Evolutionary conservation across 2,888 invertebrate species (phyloP), one percentile per base, ranked within the genome.

Genomic region (Sarcophaga subvicina): DNA sequence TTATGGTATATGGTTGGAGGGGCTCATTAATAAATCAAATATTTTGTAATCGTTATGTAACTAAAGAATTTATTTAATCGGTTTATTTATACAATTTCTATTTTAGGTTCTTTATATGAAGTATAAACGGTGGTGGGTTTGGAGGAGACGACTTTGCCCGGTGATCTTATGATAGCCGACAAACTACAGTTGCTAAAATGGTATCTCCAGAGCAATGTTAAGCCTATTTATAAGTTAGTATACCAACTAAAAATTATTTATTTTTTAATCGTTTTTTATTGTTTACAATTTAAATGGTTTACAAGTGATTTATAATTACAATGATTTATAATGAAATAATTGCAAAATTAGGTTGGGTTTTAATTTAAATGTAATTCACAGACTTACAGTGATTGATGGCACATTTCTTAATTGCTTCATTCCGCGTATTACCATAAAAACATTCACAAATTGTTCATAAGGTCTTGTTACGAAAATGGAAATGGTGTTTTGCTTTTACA

Each of bases 121-220:
- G 92, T 93, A n/a, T 92, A 93, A 83, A 93, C 97, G 66, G 96
- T 97, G 66, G 96, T 96, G 78, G 97, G 96, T 14, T 96, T 96
- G 73, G 95, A 95, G 78, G 97, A 96, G 83, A 4, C 6, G 27
- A 95, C 96, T 90, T 94, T 97, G 84, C 96, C 97, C 2, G 97
- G 97, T 94, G 96, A 96, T 94, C 95, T 97, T 89, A 95, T 96
- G 83, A 91, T 91, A 71, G 95, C 96, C 73, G 97, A 97, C 93
- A 96, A 96, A 91, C 95, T 97, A 89, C 96, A 95, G 70, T 95
- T 97, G 84, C 96, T 97, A 91, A 96, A 97, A 92, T 97, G 97
- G 97, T 97, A 97, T 94, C 96, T 96, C 91, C 96, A 96, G 90
- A 96, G 96, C 1, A 95, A 95, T 88, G 95, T 95, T 22, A 94